These are phyloP conservation scores for Pyrocoelia pectoralis DNA, from an alignment of 2,888 invertebrate species.

Conservation along the genomic window DNA sequence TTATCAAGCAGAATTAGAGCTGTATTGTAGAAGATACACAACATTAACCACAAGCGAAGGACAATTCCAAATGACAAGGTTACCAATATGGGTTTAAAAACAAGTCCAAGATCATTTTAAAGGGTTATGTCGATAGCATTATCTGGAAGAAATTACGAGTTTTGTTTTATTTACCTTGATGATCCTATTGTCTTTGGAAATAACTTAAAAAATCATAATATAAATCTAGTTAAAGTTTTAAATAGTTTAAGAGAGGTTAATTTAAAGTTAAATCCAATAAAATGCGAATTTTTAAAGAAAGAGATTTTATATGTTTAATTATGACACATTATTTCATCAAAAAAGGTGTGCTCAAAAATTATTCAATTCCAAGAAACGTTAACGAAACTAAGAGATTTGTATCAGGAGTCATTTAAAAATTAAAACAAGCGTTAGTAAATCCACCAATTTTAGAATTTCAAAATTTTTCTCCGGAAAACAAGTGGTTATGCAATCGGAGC, in stretches of 20 bases:
- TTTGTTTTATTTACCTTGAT: slow-evolving; percentile 38
- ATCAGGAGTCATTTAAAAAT: slow-evolving; percentile 7
- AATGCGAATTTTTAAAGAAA: slow-evolving; percentile 40
- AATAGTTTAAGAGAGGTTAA: slow-evolving; percentile 30
- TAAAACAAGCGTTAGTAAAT: background rate
- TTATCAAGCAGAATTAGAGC: no score
- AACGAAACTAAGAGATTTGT: slow-evolving; percentile 38
- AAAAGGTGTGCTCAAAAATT: slow-evolving; percentile 37
- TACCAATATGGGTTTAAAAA: slow-evolving; percentile 46
- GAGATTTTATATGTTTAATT: slow-evolving; percentile 35
- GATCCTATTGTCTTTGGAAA: slow-evolving; percentile 40
- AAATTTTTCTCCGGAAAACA: slow-evolving; percentile 15
- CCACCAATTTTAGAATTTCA: slow-evolving; percentile 23
- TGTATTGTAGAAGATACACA: slow-evolving; percentile 1
- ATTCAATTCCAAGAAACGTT: slow-evolving; percentile 39
- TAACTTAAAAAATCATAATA: slow-evolving; percentile 37
- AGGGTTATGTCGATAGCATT: slow-evolving; percentile 43
- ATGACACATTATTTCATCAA: slow-evolving; percentile 30
- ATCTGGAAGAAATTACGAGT: slow-evolving; percentile 40
- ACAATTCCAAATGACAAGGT: slow-evolving; percentile 43
- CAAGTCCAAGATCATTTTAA: slow-evolving; percentile 43
- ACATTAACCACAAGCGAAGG: slow-evolving; percentile 29
- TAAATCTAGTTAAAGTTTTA: slow-evolving; percentile 38
- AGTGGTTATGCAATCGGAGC: slow-evolving; percentile 17
- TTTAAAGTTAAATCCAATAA: slow-evolving; percentile 41